Percentiles rank a stretch among this genome's conserved stretches.
phyloP scores from a whole-genome alignment of 2,113 vertebrate species.

The Cynocephalus volans region DNA sequence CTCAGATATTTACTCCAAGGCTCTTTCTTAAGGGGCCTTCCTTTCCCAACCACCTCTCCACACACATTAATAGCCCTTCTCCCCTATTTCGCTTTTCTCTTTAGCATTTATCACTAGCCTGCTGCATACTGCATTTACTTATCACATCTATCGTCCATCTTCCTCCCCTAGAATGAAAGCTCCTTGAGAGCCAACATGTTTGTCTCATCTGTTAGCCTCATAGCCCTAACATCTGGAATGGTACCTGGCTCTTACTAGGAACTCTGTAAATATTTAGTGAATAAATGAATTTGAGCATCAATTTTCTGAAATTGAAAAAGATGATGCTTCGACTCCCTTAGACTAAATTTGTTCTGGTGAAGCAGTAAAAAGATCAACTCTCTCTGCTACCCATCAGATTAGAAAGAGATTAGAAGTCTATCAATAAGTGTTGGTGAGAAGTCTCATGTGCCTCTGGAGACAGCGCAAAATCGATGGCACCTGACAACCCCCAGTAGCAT shows the following conservation, averaged over 20 bases:
- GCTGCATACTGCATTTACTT: too few relatives aligned
- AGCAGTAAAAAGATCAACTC: conserved; percentile 12
- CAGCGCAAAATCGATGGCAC: not conserved
- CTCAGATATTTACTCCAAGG: not conserved
- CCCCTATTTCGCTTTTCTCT: not conserved
- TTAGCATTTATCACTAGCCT: not conserved
- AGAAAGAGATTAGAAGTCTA: not conserved
- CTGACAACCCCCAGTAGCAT: not conserved
- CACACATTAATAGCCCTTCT: not conserved
- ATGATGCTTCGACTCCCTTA: not conserved
- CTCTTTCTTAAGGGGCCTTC: not conserved
- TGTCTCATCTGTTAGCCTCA: not conserved
- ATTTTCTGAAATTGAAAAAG: conserved; percentile 5
- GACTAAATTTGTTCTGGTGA: not conserved
- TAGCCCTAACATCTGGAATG: not conserved
- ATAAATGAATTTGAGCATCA: not conserved
- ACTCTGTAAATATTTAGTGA: not conserved
- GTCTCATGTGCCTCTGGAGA: not conserved
- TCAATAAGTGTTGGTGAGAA: not conserved
- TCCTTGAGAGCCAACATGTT: not conserved
- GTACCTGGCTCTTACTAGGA: not conserved
- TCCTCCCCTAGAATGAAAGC: not conserved
- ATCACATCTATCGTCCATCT: not conserved
- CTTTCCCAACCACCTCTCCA: not conserved
- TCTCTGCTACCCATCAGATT: not conserved